A percentile compares a stretch with the other conserved stretches of the same genome.
phyloP scores from a whole-genome alignment of 1,140 invertebrate species.

The Bombus waltoni region DNA sequence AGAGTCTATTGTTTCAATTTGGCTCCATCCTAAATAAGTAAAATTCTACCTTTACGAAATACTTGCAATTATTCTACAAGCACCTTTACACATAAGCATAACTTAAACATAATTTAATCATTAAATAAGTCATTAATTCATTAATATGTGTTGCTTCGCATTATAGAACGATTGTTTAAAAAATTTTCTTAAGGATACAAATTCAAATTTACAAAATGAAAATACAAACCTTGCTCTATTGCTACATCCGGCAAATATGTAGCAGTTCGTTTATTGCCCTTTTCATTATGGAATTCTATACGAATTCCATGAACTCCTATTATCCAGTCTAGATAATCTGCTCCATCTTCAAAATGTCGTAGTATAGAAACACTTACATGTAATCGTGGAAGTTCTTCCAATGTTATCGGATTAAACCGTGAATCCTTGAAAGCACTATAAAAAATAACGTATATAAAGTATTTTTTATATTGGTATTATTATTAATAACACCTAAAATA shows the following conservation, averaged over 20 bases:
- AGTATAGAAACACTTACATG: slow-evolving; percentile 98
- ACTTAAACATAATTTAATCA: neutral
- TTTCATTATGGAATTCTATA: slow-evolving; percentile 98
- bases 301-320: slow-evolving; percentile 99
- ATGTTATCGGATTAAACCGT: slow-evolving; percentile 98
- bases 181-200: neutral
- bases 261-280: slow-evolving; percentile 96
- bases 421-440: slow-evolving; percentile 98
- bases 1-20: slow-evolving; percentile 98
- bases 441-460: slow-evolving; percentile 44
- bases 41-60: slow-evolving; percentile 1
- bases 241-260: slow-evolving; percentile 99
- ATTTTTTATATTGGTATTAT: neutral
- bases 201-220: neutral
- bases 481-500: neutral
- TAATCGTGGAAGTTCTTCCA: slow-evolving; percentile 95
- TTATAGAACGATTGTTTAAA: neutral
- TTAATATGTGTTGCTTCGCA: neutral
- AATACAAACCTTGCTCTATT: slow-evolving; percentile 93
- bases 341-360: slow-evolving; percentile 96
- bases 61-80: neutral
- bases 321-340: slow-evolving; percentile 98
- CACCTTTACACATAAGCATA: neutral
- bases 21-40: slow-evolving; percentile 92
- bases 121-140: neutral